Percentiles rank a stretch among this genome's conserved stretches.
These are phyloP conservation scores for Drosophila heteroneura DNA, from an alignment of 2,888 invertebrate genomes.

Conservation along the genomic window DNA sequence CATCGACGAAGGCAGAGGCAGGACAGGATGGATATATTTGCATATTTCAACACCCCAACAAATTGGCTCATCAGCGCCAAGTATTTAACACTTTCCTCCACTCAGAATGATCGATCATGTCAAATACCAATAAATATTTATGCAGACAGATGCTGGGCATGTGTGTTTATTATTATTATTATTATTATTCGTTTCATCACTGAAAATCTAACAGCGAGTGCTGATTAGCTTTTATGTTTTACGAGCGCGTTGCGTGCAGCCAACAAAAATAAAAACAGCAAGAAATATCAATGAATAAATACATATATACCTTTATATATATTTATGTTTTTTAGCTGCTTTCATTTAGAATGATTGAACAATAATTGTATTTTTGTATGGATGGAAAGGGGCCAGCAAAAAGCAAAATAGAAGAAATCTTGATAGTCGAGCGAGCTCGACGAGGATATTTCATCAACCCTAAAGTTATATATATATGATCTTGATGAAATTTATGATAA, in stretches of 20 bases:
- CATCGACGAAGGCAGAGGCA: constrained; percentile 16
- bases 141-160: constrained; percentile 51
- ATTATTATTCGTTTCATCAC: constrained; percentile 25
- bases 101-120: constrained; percentile 69
- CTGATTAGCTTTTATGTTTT: constrained; percentile 69
- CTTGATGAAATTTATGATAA: not conserved
- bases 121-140: constrained; percentile 73
- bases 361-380: not conserved
- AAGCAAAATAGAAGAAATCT: not conserved
- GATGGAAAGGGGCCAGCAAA: not conserved
- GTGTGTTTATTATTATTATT: constrained; percentile 51
- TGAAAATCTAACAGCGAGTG: constrained; percentile 31
- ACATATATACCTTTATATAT: constrained; percentile 6
- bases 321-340: not conserved
- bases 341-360: constrained; percentile 6
- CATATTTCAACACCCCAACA: constrained; percentile 73
- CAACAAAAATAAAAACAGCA: constrained; percentile 38
- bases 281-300: constrained; percentile 43
- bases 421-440: not conserved
- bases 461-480: not conserved
- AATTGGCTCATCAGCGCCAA: constrained; percentile 62
- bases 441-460: not conserved
- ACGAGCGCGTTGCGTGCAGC: constrained; percentile 41
- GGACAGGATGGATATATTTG: constrained; percentile 48
- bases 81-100: constrained; percentile 48